Evolutionary conservation across 2,797 vertebrate species (phyloP).

Genomic region (Sebastes aleutianus): DNA sequence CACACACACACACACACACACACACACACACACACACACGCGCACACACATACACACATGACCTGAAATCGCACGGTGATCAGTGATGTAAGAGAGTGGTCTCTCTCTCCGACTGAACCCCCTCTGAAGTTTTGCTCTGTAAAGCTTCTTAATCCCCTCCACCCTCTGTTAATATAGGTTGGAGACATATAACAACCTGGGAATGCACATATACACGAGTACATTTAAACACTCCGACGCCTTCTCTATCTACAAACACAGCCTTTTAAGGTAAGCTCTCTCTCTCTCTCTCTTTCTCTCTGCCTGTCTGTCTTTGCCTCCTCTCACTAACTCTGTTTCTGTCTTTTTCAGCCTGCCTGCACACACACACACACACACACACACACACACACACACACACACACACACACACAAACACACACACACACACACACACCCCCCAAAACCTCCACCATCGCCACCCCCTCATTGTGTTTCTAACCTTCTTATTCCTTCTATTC

Average conservation of each 20-base stretch:
- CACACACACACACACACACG: not conserved
- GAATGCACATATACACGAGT: slow-evolving; percentile 32
- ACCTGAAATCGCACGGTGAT: not conserved
- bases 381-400: not conserved
- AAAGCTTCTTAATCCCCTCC: slow-evolving; percentile 7
- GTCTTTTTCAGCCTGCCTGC: slow-evolving; percentile 2
- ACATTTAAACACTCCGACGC: slow-evolving; percentile 59
- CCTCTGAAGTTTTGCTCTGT: slow-evolving; percentile 9
- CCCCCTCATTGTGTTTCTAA: slow-evolving; percentile 6
- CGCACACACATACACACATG: not conserved
- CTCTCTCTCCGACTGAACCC: not conserved
- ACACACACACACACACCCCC: not conserved
- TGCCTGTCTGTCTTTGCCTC: slow-evolving; percentile 29
- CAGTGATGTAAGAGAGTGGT: slow-evolving; percentile 17
- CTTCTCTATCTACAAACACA: slow-evolving; percentile 64
- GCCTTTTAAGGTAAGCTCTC: slow-evolving; percentile 79
- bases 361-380: not conserved
- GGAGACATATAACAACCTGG: slow-evolving; percentile 50
- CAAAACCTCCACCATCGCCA: not conserved
- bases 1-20: not conserved
- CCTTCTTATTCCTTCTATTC: slow-evolving; percentile 3
- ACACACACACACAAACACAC: not conserved
- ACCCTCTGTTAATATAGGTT: slow-evolving; percentile 23
- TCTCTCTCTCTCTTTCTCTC: slow-evolving; percentile 27
- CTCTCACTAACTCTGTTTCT: slow-evolving; percentile 10